Evolutionary conservation across 2,113 vertebrate species (phyloP).

Genomic region (Sinocyclocheilus rhinocerous): DNA sequence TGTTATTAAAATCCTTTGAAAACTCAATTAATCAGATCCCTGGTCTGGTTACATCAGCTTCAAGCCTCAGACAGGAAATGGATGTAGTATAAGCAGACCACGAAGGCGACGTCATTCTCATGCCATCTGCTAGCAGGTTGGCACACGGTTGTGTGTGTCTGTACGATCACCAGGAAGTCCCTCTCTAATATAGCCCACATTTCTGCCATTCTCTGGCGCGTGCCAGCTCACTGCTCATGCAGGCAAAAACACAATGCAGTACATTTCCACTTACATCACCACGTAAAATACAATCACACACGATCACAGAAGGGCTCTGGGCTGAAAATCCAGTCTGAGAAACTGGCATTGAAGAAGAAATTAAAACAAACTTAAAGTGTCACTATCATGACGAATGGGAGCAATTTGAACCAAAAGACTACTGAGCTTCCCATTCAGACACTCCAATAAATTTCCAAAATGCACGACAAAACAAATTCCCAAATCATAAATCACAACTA

Average conservation of each 20-base stretch:
- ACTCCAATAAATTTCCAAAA: constrained; percentile 39
- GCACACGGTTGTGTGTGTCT: constrained; percentile 45
- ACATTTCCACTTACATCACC: constrained; percentile 31
- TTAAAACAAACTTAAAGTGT: constrained; percentile 35
- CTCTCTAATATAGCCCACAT: constrained; percentile 49
- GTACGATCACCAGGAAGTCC: constrained; percentile 56
- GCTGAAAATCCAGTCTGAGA: neutral
- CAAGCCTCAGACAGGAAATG: constrained; percentile 17
- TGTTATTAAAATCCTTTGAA: constrained; percentile 6
- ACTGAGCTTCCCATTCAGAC: constrained; percentile 35
- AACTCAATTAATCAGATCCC: constrained; percentile 33
- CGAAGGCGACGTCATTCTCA: constrained; percentile 44
- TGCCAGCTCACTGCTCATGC: constrained; percentile 36
- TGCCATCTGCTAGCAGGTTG: constrained; percentile 57
- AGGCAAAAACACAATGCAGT: constrained; percentile 34
- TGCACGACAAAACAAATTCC: constrained; percentile 13
- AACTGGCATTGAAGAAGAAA: neutral
- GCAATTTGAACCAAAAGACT: constrained; percentile 31
- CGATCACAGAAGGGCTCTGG: constrained; percentile 3
- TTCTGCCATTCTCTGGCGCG: constrained; percentile 25
- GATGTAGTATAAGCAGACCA: constrained; percentile 47
- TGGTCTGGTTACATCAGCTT: constrained; percentile 36
- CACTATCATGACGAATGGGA: constrained; percentile 17
- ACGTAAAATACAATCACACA: constrained; percentile 14
- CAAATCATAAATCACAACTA: constrained; percentile 37